Conservation (phyloP, 92 coral and sea anemone genomes). For the Actinostola sp. region DNA sequence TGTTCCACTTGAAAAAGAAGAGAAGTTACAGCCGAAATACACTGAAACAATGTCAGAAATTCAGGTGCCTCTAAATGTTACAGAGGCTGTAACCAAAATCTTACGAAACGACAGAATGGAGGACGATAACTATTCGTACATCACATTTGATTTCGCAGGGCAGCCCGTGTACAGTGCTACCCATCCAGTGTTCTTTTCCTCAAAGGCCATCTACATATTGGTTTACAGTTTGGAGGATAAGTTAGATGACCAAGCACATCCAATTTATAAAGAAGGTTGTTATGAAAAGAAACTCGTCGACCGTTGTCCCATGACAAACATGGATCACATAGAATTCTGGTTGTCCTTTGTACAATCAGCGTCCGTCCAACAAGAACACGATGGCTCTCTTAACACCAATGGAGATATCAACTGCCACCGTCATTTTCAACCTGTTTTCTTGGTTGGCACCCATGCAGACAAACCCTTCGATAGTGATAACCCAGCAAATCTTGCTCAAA, state of each 20-base stretch:
- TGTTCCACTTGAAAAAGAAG: no score
- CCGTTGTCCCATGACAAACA: conserved; percentile 28
- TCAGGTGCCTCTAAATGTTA: no score
- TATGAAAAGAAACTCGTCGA: conserved; percentile 27
- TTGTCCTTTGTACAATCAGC: conserved; percentile 59
- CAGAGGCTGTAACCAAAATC: no score
- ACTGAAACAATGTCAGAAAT: no score
- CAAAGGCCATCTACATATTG: conserved; percentile 58
- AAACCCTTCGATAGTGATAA: conserved; percentile 20
- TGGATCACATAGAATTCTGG: conserved; percentile 70
- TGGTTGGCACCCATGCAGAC: conserved; percentile 70
- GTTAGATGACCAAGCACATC: conserved; percentile 37
- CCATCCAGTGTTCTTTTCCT: conserved; percentile 65
- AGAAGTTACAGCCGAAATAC: no score
- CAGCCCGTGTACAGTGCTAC: conserved; percentile 70
- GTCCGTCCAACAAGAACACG: background rate
- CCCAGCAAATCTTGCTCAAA: conserved; percentile 21
- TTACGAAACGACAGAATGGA: no score
- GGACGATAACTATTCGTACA: conserved; percentile 26
- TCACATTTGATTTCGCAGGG: conserved; percentile 75
- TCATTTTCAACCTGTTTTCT: conserved; percentile 18
- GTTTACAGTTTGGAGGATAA: conserved; percentile 52
- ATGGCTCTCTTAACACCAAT: no score
- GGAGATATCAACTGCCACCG: no score
- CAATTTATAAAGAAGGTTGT: conserved; percentile 42